Conservation (phyloP, 2,888 invertebrate genomes). For the Nomada flava region DNA sequence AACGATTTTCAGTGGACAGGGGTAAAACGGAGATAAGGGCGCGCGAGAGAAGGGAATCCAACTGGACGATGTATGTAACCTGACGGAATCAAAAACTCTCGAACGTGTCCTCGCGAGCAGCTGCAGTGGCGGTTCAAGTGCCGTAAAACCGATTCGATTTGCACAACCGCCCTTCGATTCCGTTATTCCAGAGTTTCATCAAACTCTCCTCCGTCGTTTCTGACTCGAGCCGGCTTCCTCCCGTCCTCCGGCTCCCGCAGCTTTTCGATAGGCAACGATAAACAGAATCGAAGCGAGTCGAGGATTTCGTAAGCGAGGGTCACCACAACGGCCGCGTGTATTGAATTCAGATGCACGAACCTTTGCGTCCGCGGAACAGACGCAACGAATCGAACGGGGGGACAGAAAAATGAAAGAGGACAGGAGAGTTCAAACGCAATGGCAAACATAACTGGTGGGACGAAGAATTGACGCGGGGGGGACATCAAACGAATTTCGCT, state of each 20-base stretch:
- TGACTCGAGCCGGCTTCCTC: conserved; percentile 14
- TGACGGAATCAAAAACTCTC: conserved; percentile 46
- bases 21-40: background rate
- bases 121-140: conserved; percentile 43
- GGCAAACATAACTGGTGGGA: background rate
- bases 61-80: conserved; percentile 34
- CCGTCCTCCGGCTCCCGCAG: conserved; percentile 40
- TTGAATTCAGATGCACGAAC: too few species aligned
- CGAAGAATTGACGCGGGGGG: conserved; percentile 13
- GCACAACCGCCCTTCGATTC: conserved; percentile 47
- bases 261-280: conserved; percentile 27
- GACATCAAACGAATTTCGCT: conserved; percentile 30
- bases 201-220: conserved; percentile 25
- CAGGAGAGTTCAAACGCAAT: background rate
- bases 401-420: background rate
- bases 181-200: conserved; percentile 50
- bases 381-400: background rate
- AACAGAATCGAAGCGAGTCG: background rate
- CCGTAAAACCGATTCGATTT: conserved; percentile 69
- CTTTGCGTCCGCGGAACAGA: too few species aligned
- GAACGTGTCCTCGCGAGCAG: conserved; percentile 36
- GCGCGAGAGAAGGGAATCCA: conserved; percentile 32
- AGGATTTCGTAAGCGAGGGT: background rate
- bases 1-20: background rate
- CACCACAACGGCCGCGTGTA: background rate